Evolutionary conservation across 2,113 vertebrate genomes (phyloP), one percentile per base, ranked within the genome.

Genomic region (Megaceryle maxima): DNA sequence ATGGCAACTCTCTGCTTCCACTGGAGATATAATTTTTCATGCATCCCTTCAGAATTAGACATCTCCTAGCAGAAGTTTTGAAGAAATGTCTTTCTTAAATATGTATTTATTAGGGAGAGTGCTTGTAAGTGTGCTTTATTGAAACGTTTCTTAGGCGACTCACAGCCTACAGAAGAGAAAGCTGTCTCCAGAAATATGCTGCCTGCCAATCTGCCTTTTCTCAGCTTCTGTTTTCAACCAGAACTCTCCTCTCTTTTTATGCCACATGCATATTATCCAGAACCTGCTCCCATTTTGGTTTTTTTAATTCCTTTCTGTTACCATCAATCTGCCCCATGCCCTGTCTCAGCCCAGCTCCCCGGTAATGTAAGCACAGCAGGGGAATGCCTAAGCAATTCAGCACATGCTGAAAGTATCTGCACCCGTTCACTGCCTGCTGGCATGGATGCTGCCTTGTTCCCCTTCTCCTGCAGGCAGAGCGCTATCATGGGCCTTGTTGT

Each of bases 111-210:
- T 96, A 96, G 93, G 94, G 91, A 73, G 67, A 83, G 67, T 41
- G 91, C 63, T 67, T 86, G 78, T 2, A 4, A 96, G 84, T 67
- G 59, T 53, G 91, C 69, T 95, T 96, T 93, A 94, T 89, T 96
- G 95, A 96, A 91, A 89, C 15, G 33, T 88, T 93, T 86, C 81
- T 95, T 93, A 78, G 44, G 92, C 69, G 24, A 91, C 83, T 91
- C 84, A 20, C 80, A 96, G 84, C 79, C 74, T 85, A 73, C 78
- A 93, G 87, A 84, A 72, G 24, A 96, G 89, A 96, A 85, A 94
- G 84, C 87, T 96, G 92, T 95, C 95, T 95, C 87, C 83, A 93
- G 93, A 96, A 96, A 96, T 94, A 97, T 90, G 96, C 83, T 95
- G 66, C 63, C 92, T 96, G 92, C 92, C 96, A 97, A 88, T 84